A percentile compares a stretch with the other conserved stretches of the same genome.
These are phyloP conservation scores for Rhinogobius similis DNA, from an alignment of 2,113 vertebrate genomes.

Conservation along the genomic window DNA sequence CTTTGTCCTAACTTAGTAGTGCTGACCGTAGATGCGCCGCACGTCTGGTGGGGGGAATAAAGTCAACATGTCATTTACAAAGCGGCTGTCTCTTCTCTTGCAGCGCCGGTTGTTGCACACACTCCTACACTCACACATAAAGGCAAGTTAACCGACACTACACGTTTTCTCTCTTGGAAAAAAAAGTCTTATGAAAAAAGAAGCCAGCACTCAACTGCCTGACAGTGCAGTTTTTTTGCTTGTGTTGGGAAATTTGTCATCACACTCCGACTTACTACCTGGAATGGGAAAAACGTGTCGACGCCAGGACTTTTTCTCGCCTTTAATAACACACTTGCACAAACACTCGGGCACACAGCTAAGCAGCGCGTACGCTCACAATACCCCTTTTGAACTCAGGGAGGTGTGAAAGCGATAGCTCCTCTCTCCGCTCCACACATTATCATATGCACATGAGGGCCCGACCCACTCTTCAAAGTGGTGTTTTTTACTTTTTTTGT, in stretches of 20 bases:
- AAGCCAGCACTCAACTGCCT: slow-evolving; percentile 62
- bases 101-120: slow-evolving; percentile 28
- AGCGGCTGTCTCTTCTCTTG: slow-evolving; percentile 39
- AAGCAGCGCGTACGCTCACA: slow-evolving; percentile 13
- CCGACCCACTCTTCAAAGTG: slow-evolving; percentile 13
- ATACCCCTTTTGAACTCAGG: slow-evolving; percentile 34
- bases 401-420: slow-evolving; percentile 51
- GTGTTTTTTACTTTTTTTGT: slow-evolving; percentile 7
- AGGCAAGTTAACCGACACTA: slow-evolving; percentile 61
- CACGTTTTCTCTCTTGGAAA: slow-evolving; percentile 44
- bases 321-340: slow-evolving; percentile 70
- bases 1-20: slow-evolving; percentile 29
- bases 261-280: slow-evolving; percentile 76
- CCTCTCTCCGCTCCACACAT: slow-evolving; percentile 23
- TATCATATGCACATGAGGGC: slow-evolving; percentile 31
- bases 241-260: slow-evolving; percentile 78
- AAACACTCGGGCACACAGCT: slow-evolving; percentile 35
- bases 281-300: slow-evolving; percentile 73
- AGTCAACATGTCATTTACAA: slow-evolving; percentile 50
- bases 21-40: slow-evolving; percentile 46
- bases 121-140: slow-evolving; percentile 21
- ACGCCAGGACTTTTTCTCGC: slow-evolving; percentile 70
- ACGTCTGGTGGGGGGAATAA: slow-evolving; percentile 46
- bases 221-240: slow-evolving; percentile 78
- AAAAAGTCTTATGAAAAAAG: slow-evolving; percentile 66